These are phyloP conservation scores for Anarhynchus alexandrinus DNA, from an alignment of 2,113 vertebrate species.

Conservation along the genomic window DNA sequence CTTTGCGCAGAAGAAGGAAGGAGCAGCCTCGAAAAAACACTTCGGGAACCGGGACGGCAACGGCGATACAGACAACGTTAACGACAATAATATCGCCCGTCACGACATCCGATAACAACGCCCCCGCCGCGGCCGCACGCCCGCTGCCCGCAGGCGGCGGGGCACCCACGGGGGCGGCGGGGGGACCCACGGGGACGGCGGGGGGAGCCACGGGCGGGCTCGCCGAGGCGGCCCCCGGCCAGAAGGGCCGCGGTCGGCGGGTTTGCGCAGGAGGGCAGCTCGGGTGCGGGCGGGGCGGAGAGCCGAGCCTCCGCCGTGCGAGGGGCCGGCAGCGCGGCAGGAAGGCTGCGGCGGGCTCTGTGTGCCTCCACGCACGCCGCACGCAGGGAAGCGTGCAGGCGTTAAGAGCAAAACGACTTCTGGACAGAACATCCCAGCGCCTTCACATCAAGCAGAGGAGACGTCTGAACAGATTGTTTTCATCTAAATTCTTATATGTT, in stretches of 20 bases:
- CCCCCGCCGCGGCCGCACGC: neutral
- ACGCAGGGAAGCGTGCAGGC: neutral
- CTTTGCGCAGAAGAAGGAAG: neutral
- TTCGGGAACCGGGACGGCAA: neutral
- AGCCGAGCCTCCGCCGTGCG: neutral
- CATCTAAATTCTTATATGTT: fast-evolving
- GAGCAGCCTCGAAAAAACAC: neutral
- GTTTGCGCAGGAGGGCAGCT: neutral
- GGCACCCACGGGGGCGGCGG: neutral
- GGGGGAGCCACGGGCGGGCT: neutral
- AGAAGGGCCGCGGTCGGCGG: neutral
- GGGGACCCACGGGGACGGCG: neutral
- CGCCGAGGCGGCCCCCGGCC: neutral
- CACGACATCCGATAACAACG: too few relatives aligned
- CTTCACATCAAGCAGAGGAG: fast-evolving
- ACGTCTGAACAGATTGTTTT: neutral
- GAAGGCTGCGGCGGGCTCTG: neutral
- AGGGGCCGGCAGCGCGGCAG: neutral
- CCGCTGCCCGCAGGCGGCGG: neutral
- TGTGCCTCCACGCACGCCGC: too few relatives aligned
- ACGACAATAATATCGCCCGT: fast-evolving
- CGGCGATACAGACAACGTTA: fast-evolving
- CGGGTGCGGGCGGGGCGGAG: neutral
- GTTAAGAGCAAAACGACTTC: neutral
- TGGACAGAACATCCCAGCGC: fast-evolving